These are phyloP conservation scores for Smittia sp. DNA, from an alignment of 2,888 invertebrate species.

Conservation along the genomic window DNA sequence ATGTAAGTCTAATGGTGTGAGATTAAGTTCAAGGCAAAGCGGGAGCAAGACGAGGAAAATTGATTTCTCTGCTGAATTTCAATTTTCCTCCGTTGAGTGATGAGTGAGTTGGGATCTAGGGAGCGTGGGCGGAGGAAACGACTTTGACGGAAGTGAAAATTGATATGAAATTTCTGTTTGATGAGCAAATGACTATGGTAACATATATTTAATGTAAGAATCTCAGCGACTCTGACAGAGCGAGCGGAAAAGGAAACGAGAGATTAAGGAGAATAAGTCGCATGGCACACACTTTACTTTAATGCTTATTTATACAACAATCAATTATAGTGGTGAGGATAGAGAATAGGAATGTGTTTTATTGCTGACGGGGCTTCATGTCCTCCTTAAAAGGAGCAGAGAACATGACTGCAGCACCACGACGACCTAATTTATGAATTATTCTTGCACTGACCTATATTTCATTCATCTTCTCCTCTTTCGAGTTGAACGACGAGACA, in stretches of 20 bases:
- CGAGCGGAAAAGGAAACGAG: neutral
- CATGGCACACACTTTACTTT: slow-evolving; percentile 40
- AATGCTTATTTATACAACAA: slow-evolving; percentile 34
- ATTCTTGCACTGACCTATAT: slow-evolving; percentile 28
- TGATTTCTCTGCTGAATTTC: neutral
- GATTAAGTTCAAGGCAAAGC: too few species aligned
- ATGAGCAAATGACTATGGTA: slow-evolving; percentile 34
- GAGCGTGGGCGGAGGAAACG: neutral
- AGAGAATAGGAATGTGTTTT: neutral
- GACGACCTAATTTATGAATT: neutral
- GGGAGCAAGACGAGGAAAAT: neutral
- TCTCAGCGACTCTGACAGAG: neutral
- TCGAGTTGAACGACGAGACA: neutral
- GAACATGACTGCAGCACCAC: too few species aligned
- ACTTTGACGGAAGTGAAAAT: slow-evolving; percentile 15
- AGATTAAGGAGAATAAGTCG: slow-evolving; percentile 23
- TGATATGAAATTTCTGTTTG: slow-evolving; percentile 37
- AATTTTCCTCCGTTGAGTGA: neutral
- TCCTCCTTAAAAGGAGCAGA: too few species aligned
- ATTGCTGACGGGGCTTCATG: too few species aligned
- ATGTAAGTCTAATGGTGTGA: too few species aligned
- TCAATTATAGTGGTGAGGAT: slow-evolving; percentile 1
- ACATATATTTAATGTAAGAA: slow-evolving; percentile 25
- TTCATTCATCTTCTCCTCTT: neutral
- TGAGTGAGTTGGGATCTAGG: too few species aligned